Evolutionary conservation across 2,797 vertebrate species (phyloP).

Genomic region (Acanthornis magna): DNA sequence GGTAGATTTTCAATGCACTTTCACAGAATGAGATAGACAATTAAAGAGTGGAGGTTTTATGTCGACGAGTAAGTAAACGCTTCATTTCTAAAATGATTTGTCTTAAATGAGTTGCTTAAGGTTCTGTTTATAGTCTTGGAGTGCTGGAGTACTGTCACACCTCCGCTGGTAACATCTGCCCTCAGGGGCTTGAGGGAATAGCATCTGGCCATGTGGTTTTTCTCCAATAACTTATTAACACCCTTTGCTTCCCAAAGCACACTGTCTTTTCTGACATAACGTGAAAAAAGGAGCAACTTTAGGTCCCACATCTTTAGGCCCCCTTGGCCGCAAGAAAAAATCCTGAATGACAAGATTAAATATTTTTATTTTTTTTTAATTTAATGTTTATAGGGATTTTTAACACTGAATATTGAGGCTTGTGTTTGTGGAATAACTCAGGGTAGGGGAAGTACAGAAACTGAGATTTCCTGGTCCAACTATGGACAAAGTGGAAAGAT

Average conservation of each 20-base stretch:
- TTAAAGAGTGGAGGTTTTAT: slow-evolving; percentile 17
- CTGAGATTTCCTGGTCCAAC: neutral
- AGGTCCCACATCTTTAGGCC: neutral
- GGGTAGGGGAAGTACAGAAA: neutral
- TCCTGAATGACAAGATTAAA: neutral
- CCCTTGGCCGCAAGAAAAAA: neutral
- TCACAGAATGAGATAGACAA: slow-evolving; percentile 35
- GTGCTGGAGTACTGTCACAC: neutral
- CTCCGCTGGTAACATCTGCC: neutral
- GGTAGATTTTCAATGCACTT: slow-evolving; percentile 37
- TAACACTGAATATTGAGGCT: neutral
- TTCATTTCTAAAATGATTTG: slow-evolving; percentile 27
- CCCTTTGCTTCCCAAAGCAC: neutral
- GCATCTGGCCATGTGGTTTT: neutral
- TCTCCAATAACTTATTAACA: neutral
- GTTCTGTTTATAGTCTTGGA: slow-evolving; percentile 20
- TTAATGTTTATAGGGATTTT: neutral
- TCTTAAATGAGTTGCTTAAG: slow-evolving; percentile 35
- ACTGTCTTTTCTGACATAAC: neutral
- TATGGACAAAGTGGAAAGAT: neutral
- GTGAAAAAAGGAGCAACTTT: neutral
- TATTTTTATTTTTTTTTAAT: neutral
- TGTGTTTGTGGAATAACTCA: neutral
- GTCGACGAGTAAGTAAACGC: neutral
- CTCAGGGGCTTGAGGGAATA: neutral